A percentile compares a stretch with the other conserved stretches of the same genome.
Evolutionary conservation across 2,888 invertebrate genomes (phyloP).

Genomic region (Eristalinus aeneus): DNA sequence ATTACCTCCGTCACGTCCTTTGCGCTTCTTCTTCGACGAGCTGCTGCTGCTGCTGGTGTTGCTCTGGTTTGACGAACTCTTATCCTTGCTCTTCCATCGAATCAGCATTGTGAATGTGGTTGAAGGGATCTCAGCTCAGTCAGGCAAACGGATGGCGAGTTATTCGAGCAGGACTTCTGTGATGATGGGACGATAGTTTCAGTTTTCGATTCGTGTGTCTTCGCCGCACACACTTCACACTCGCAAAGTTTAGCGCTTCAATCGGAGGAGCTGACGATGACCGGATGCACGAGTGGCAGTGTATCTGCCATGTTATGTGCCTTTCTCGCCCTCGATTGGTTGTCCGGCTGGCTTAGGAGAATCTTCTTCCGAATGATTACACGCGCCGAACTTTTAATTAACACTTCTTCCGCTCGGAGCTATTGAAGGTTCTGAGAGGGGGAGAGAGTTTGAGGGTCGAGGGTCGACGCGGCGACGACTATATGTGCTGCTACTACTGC

Average conservation of each 20-base stretch:
- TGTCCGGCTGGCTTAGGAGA: slow-evolving; percentile 10
- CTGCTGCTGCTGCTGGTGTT: slow-evolving; percentile 81
- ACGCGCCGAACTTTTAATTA: slow-evolving; percentile 62
- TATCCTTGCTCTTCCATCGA: slow-evolving; percentile 93
- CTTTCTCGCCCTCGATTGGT: slow-evolving; percentile 25
- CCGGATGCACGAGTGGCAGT: slow-evolving; percentile 18
- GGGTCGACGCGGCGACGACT: not conserved
- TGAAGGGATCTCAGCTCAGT: not conserved
- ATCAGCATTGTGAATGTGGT: slow-evolving; percentile 84
- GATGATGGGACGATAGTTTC: slow-evolving; percentile 18
- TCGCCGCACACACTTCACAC: slow-evolving; percentile 35
- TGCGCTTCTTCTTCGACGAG: slow-evolving; percentile 90
- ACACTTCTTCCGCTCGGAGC: slow-evolving; percentile 22
- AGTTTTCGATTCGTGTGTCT: slow-evolving; percentile 10
- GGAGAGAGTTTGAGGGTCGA: not conserved
- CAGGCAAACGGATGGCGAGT: not conserved
- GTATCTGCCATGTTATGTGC: slow-evolving; percentile 53
- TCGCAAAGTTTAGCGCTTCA: slow-evolving; percentile 29
- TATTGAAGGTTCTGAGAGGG: not conserved
- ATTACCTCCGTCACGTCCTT: slow-evolving; percentile 91
- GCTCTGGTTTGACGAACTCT: slow-evolving; percentile 85
- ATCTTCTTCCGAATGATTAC: slow-evolving; percentile 27
- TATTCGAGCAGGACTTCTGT: slow-evolving; percentile 10
- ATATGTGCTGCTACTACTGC: slow-evolving; percentile 14
- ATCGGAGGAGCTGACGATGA: slow-evolving; percentile 15